Evolutionary conservation across 2,113 vertebrate species (phyloP).

Genomic region (Platichthys stellatus): DNA sequence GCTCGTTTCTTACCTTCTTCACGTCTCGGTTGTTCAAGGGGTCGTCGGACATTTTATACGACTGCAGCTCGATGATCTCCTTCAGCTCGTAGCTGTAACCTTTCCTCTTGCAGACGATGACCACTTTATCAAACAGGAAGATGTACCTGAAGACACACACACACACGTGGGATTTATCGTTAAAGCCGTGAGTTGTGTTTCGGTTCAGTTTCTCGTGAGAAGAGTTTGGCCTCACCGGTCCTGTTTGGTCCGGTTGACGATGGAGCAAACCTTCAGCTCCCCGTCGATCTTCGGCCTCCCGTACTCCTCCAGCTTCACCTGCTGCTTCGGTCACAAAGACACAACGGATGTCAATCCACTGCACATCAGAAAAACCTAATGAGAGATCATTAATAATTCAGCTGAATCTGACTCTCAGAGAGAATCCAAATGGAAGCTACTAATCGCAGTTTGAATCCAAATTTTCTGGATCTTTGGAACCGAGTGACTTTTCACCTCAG

Average conservation of each 20-base stretch:
- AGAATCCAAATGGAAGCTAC: background rate
- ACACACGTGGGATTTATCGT: background rate
- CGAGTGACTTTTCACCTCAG: background rate
- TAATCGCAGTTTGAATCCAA: too few species aligned
- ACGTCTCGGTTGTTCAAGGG: conserved; percentile 96
- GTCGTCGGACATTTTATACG: conserved; percentile 96
- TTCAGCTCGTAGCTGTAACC: conserved; percentile 96
- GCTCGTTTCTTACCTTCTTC: conserved; percentile 87
- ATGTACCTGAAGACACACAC: conserved; percentile 87
- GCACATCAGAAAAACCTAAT: background rate
- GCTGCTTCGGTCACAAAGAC: conserved; percentile 80
- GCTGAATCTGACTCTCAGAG: background rate
- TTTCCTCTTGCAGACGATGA: conserved; percentile 96
- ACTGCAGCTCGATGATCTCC: conserved; percentile 94
- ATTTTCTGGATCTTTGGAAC: too few species aligned
- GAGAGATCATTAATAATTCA: conserved; percentile 7
- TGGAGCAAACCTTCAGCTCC: conserved; percentile 95
- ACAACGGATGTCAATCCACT: conserved; percentile 30
- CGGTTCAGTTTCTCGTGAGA: background rate
- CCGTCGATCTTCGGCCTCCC: conserved; percentile 97
- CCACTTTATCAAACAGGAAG: conserved; percentile 98
- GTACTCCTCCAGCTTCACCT: conserved; percentile 94
- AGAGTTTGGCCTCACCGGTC: conserved; percentile 85
- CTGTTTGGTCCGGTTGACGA: conserved; percentile 95
- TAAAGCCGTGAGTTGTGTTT: background rate